Evolutionary conservation across 1,140 invertebrate species (phyloP).

Genomic region (Caenorhabditis briggsae): DNA sequence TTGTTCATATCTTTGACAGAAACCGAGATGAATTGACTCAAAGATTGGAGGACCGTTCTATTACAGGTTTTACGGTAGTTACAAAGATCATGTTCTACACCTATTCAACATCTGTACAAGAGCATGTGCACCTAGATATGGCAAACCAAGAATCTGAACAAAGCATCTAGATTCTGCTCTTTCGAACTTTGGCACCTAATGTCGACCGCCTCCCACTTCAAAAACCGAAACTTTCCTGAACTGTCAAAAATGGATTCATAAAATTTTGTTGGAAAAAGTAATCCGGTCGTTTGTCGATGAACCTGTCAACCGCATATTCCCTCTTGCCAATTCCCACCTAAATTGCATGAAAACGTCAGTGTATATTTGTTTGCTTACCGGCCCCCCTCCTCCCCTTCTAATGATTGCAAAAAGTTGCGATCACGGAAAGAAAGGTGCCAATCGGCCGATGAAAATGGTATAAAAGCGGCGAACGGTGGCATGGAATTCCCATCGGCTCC

Average conservation of each 20-base stretch:
- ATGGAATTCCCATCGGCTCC: constrained; percentile 4
- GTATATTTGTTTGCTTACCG: constrained; percentile 46
- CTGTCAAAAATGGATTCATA: constrained; percentile 40
- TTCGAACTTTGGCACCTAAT: background rate
- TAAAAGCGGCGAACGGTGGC: background rate
- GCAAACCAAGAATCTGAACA: too few species aligned
- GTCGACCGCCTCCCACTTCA: background rate
- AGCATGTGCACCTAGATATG: background rate
- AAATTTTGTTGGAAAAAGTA: background rate
- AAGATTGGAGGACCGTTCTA: too few species aligned
- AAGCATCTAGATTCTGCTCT: background rate
- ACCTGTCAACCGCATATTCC: constrained; percentile 35
- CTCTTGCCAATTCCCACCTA: background rate
- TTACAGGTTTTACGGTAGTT: too few species aligned
- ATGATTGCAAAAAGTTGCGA: constrained; percentile 49
- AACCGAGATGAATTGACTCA: too few species aligned
- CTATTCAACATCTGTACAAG: background rate
- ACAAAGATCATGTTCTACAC: background rate
- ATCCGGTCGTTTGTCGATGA: constrained; percentile 45
- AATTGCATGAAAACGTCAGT: constrained; percentile 33
- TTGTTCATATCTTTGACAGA: too few species aligned
- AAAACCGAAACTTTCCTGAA: constrained; percentile 6
- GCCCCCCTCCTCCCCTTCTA: background rate
- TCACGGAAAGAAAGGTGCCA: constrained; percentile 53
- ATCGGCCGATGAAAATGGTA: constrained; percentile 23